phyloP scores from a whole-genome alignment of 1,140 invertebrate species.

The Micrasema longulum region DNA sequence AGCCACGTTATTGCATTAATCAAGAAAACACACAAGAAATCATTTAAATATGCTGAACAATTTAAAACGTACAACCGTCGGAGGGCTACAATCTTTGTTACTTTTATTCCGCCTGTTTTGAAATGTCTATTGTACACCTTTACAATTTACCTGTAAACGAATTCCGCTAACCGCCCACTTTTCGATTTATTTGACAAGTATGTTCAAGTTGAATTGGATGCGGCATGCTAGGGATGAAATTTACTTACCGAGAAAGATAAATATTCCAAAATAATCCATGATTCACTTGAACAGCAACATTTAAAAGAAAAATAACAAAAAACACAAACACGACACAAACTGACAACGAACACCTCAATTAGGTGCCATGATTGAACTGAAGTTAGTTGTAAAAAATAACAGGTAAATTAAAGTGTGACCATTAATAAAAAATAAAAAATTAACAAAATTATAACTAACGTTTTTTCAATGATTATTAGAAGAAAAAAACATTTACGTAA shows the following conservation, averaged over 20 bases:
- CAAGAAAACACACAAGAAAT: not conserved
- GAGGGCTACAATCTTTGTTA: not conserved
- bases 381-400: slow-evolving; percentile 44
- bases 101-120: not conserved
- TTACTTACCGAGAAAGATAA: slow-evolving; percentile 38
- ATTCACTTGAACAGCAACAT: slow-evolving; percentile 37
- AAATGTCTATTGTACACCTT: slow-evolving; percentile 41
- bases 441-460: too few relatives aligned
- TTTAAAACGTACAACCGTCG: too few relatives aligned
- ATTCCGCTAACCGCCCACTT: slow-evolving; percentile 48
- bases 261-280: slow-evolving; percentile 35
- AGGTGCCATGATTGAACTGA: slow-evolving; percentile 47
- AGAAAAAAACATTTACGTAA: too few relatives aligned
- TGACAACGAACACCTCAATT: slow-evolving; percentile 46
- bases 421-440: not conserved
- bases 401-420: slow-evolving; percentile 37
- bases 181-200: slow-evolving; percentile 15
- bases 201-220: not conserved
- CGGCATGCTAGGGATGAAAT: not conserved
- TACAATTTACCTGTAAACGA: slow-evolving; percentile 40
- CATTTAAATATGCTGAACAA: too few relatives aligned
- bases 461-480: too few relatives aligned
- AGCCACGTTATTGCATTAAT: not conserved
- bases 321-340: slow-evolving; percentile 44
- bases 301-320: slow-evolving; percentile 47